Evolutionary conservation across 2,888 invertebrate genomes (phyloP).

Genomic region (Cinara cedri): DNA sequence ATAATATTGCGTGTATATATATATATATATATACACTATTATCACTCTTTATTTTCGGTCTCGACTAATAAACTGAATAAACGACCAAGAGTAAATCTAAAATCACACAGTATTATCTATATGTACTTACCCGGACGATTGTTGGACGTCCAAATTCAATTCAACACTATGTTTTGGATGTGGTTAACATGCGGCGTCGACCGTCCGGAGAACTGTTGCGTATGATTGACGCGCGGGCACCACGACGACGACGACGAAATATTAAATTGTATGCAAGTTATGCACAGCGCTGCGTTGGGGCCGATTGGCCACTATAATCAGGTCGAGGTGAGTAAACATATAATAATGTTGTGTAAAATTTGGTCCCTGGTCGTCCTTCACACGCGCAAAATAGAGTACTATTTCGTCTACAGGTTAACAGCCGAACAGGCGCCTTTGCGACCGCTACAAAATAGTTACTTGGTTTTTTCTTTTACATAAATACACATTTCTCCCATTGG

Average conservation of each 20-base stretch:
- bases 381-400: too few relatives aligned
- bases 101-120: background rate
- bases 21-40: too few relatives aligned
- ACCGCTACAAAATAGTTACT: too few relatives aligned
- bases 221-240: background rate
- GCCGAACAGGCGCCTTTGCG: too few relatives aligned
- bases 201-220: conserved; percentile 1
- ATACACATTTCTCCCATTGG: too few relatives aligned
- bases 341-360: background rate
- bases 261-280: background rate
- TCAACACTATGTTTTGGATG: background rate
- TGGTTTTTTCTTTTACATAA: too few relatives aligned
- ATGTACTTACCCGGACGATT: background rate
- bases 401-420: background rate
- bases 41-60: too few relatives aligned
- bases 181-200: background rate
- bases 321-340: conserved; percentile 44
- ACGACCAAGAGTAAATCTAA: background rate
- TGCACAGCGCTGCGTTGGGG: background rate
- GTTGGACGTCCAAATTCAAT: background rate
- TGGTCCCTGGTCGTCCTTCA: conserved; percentile 26
- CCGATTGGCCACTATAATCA: conserved; percentile 5
- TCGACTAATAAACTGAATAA: too few relatives aligned
- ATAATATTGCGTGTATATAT: too few relatives aligned
- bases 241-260: background rate